Evolutionary conservation across 2,888 invertebrate species (phyloP).

Genomic region (Didymodactylos carnosus): DNA sequence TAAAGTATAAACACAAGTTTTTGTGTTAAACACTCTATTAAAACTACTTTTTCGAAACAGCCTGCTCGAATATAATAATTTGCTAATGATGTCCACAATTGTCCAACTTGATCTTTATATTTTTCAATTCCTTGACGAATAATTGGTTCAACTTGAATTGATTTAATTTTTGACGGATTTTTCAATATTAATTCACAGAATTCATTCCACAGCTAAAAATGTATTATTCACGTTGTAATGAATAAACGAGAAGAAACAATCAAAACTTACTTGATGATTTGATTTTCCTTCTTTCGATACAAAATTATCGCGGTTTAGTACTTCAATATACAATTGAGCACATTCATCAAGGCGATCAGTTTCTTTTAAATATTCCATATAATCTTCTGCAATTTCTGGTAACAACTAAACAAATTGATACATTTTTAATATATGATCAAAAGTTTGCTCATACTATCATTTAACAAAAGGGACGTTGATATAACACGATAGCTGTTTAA

Average conservation of each 20-base stretch:
- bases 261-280: constrained; percentile 54
- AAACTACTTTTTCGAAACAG: constrained; percentile 66
- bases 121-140: constrained; percentile 81
- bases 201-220: constrained; percentile 67
- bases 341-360: constrained; percentile 80
- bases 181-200: constrained; percentile 89
- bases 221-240: too few species aligned
- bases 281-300: constrained; percentile 90
- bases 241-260: not conserved
- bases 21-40: not conserved
- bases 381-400: constrained; percentile 88
- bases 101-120: constrained; percentile 87
- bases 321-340: constrained; percentile 63
- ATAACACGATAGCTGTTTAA: too few species aligned
- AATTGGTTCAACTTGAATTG: constrained; percentile 85
- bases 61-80: constrained; percentile 94
- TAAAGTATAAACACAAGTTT: too few species aligned
- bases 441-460: too few species aligned
- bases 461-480: too few species aligned
- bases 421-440: too few species aligned
- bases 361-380: constrained; percentile 69
- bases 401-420: constrained; percentile 46
- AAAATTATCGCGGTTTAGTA: constrained; percentile 88
- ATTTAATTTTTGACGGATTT: constrained; percentile 51
- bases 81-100: constrained; percentile 90